Percentiles rank a stretch among this genome's conserved stretches.
These are phyloP conservation scores for Drosophila rhopaloa DNA, from an alignment of 1,140 invertebrate species.

Conservation along the genomic window DNA sequence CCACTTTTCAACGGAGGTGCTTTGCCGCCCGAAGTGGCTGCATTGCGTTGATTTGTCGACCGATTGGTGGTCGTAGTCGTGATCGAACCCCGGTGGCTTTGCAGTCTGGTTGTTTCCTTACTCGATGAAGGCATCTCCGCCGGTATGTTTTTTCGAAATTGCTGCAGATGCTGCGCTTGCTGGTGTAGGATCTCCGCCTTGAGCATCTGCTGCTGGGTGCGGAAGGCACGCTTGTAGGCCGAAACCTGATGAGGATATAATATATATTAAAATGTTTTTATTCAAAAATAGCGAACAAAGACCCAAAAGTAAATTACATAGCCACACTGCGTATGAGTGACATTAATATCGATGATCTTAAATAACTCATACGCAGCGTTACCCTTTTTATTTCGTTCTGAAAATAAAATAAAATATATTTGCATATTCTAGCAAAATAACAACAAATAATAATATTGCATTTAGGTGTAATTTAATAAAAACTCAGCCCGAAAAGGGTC, in stretches of 20 bases:
- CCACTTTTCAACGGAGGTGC: too few relatives aligned
- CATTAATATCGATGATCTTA: too few relatives aligned
- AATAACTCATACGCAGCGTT: too few relatives aligned
- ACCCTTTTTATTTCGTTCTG: too few relatives aligned
- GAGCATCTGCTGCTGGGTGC: conserved; percentile 42
- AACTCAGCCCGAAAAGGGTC: too few relatives aligned
- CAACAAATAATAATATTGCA: too few relatives aligned
- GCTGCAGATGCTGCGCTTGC: conserved; percentile 17
- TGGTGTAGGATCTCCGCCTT: conserved; percentile 45
- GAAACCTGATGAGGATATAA: neutral
- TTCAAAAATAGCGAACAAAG: neutral
- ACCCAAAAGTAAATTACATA: too few relatives aligned
- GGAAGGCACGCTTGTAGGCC: conserved; percentile 43
- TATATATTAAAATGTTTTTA: neutral
- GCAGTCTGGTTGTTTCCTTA: neutral
- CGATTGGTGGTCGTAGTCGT: neutral
- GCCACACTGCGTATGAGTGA: too few relatives aligned
- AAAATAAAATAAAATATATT: too few relatives aligned
- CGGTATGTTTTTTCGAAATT: neutral
- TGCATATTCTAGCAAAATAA: too few relatives aligned
- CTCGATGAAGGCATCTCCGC: neutral
- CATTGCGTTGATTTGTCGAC: neutral
- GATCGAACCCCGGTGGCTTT: neutral
- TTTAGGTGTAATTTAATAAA: too few relatives aligned
- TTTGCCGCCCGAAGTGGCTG: neutral